Evolutionary conservation across 1,140 invertebrate genomes (phyloP).

Genomic region (Lutraria rhynchaena): DNA sequence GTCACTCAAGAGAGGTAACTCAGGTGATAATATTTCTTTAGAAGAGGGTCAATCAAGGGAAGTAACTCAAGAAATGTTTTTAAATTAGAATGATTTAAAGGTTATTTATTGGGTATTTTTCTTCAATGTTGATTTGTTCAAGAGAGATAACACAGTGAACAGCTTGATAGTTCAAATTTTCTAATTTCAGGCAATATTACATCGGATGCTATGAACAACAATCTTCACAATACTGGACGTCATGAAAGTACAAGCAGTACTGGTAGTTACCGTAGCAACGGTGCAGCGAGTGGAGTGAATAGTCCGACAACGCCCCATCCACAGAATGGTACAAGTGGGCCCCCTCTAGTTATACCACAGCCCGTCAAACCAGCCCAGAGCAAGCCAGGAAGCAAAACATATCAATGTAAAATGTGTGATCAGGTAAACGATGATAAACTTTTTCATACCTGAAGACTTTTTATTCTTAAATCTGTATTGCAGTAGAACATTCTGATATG

Average conservation of each 20-base stretch:
- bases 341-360: constrained; percentile 92
- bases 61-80: too few relatives aligned
- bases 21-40: too few relatives aligned
- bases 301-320: constrained; percentile 67
- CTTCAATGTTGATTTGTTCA: too few relatives aligned
- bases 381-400: constrained; percentile 81
- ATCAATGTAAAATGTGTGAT: constrained; percentile 99
- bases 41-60: too few relatives aligned
- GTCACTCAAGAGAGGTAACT: too few relatives aligned
- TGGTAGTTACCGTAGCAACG: constrained; percentile 64
- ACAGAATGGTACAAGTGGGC: constrained; percentile 61
- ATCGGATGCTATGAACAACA: constrained; percentile 58
- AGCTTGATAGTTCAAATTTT: background rate
- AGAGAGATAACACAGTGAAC: too few relatives aligned
- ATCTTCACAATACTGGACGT: constrained; percentile 56
- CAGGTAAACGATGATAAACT: constrained; percentile 89
- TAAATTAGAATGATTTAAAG: too few relatives aligned
- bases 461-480: too few relatives aligned
- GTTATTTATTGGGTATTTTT: too few relatives aligned
- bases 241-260: constrained; percentile 68
- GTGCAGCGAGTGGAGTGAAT: constrained; percentile 58
- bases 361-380: constrained; percentile 89
- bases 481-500: too few relatives aligned
- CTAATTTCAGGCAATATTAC: constrained; percentile 51
- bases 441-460: constrained; percentile 4